phyloP scores from a whole-genome alignment of 2,888 invertebrate genomes.

The Dryocosmus kuriphilus region DNA sequence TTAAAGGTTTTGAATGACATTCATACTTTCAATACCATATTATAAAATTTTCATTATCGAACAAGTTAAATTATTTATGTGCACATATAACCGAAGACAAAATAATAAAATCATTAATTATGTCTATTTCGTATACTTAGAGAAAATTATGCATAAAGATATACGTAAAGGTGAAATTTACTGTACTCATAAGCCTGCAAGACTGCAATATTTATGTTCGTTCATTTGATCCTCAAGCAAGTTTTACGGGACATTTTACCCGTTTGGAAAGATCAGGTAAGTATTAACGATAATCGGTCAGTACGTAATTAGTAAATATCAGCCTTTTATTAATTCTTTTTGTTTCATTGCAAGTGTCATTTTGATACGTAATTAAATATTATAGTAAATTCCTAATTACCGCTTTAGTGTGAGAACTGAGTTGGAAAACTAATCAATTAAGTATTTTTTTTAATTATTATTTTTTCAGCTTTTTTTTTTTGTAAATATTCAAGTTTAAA shows the following conservation, averaged over 20 bases:
- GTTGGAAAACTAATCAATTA: neutral
- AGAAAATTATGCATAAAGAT: neutral
- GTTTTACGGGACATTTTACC: neutral
- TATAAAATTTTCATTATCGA: neutral
- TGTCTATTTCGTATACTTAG: neutral
- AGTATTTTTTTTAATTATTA: neutral
- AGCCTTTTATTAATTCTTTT: neutral
- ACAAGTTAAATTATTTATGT: neutral
- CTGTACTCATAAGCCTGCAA: neutral
- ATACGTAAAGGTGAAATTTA: neutral
- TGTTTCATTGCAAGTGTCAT: neutral
- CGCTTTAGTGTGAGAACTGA: neutral
- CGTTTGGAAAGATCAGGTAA: neutral
- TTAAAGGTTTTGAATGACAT: neutral
- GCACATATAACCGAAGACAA: neutral
- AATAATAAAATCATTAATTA: slow-evolving; percentile 15
- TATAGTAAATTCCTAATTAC: neutral
- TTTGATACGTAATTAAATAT: neutral
- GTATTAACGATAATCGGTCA: neutral
- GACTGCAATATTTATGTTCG: neutral
- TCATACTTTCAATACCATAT: neutral
- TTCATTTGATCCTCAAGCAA: neutral
- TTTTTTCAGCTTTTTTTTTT: neutral
- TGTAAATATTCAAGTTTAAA: neutral
- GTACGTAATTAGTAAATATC: neutral